A percentile compares a stretch with the other conserved stretches of the same genome.
These are phyloP conservation scores for Phrynocephalus vlangalii DNA, from an alignment of 2,797 vertebrate species.

Conservation along the genomic window DNA sequence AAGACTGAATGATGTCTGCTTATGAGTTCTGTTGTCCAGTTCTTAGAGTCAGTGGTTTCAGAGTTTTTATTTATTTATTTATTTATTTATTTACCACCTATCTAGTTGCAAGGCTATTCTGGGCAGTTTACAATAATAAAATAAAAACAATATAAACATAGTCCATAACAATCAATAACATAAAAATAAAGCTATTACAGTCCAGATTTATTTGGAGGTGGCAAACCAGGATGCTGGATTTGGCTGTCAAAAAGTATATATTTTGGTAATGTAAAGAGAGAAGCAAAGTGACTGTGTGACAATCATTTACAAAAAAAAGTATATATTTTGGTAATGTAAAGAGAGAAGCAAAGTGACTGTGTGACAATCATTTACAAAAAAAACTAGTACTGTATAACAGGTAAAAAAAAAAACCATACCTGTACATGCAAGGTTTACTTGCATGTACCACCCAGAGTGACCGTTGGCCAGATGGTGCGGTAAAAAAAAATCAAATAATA, in stretches of 20 bases:
- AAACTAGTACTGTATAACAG: not conserved
- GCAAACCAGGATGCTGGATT: not conserved
- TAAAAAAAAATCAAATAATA: no score
- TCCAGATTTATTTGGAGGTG: not conserved
- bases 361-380: not conserved
- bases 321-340: not conserved
- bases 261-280: not conserved
- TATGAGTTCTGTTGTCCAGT: no score
- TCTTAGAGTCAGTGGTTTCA: no score
- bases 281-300: not conserved
- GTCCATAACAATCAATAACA: no score
- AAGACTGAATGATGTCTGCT: not conserved
- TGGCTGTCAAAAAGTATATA: not conserved
- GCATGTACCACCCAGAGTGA: no score
- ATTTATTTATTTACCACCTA: no score
- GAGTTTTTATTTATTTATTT: no score
- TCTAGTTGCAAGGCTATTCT: no score
- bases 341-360: not conserved
- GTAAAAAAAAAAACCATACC: not conserved
- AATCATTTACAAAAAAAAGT: not conserved
- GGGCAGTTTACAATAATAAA: no score
- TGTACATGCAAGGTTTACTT: not conserved
- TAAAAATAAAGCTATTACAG: not conserved
- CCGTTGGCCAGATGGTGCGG: no score
- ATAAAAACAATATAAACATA: no score